These are phyloP conservation scores for Leptopilina boulardi DNA, from an alignment of 1,140 invertebrate genomes.

Conservation along the genomic window DNA sequence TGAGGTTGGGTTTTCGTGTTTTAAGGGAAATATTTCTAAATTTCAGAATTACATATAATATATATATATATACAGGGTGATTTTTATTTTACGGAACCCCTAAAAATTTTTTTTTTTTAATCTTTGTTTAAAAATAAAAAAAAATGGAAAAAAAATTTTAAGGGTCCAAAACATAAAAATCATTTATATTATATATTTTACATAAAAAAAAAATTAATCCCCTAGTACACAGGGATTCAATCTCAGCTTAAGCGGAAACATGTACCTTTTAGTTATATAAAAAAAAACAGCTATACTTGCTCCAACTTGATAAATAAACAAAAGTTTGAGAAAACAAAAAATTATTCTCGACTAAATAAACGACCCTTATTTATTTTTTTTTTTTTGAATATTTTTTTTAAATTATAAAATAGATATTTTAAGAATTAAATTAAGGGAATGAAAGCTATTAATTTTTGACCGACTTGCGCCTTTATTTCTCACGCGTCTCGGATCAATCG, in stretches of 20 bases:
- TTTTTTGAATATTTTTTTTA: slow-evolving; percentile 25
- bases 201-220: slow-evolving; percentile 33
- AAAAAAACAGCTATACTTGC: slow-evolving; percentile 57
- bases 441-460: slow-evolving; percentile 71
- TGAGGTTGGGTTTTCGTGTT: slow-evolving; percentile 63
- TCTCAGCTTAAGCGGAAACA: slow-evolving; percentile 64
- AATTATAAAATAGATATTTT: slow-evolving; percentile 40
- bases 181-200: neutral
- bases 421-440: slow-evolving; percentile 48
- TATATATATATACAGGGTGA: too few relatives aligned
- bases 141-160: too few relatives aligned
- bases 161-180: too few relatives aligned
- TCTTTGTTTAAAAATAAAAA: too few relatives aligned
- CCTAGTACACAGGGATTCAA: slow-evolving; percentile 62
- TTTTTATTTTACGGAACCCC: too few relatives aligned
- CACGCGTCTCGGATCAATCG: slow-evolving; percentile 76
- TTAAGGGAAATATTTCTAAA: slow-evolving; percentile 49
- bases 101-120: too few relatives aligned
- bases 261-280: slow-evolving; percentile 63
- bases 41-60: too few relatives aligned
- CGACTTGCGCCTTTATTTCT: slow-evolving; percentile 76
- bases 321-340: slow-evolving; percentile 58
- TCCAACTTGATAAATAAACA: slow-evolving; percentile 69
- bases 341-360: slow-evolving; percentile 56
- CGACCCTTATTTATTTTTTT: slow-evolving; percentile 53